Percentiles rank a stretch among this genome's conserved stretches.
Evolutionary conservation across 2,797 vertebrate genomes (phyloP).

Genomic region (Bovichtus diacanthus): DNA sequence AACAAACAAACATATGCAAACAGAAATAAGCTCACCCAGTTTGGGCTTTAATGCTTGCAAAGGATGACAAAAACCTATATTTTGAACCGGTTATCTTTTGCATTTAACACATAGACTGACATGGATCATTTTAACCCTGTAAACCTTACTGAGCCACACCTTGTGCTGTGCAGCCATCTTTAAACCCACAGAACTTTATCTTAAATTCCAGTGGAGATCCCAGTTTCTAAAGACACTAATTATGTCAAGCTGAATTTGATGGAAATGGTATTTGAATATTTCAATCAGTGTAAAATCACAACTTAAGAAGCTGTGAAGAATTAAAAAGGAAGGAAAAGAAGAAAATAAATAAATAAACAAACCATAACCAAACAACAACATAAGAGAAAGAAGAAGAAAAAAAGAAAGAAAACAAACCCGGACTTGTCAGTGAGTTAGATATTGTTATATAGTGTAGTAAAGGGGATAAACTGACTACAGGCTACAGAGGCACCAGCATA

Average conservation of each 20-base stretch:
- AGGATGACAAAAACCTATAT: not conserved
- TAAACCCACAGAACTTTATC: not conserved
- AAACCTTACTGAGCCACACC: not conserved
- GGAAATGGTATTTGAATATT: not conserved
- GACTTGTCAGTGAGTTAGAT: no score
- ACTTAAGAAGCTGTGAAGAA: not conserved
- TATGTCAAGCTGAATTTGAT: not conserved
- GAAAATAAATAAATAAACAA: not conserved
- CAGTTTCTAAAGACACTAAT: not conserved
- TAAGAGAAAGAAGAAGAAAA: not conserved
- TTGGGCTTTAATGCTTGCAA: not conserved
- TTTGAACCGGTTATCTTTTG: not conserved
- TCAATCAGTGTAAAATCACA: not conserved
- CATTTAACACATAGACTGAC: not conserved
- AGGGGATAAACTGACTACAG: no score
- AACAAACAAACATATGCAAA: not conserved
- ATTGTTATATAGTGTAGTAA: no score
- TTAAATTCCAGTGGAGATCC: not conserved
- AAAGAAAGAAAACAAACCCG: no score
- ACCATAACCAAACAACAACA: not conserved
- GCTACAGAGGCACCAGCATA: no score
- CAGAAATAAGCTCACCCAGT: not conserved
- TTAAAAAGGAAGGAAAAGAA: not conserved
- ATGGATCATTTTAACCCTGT: not conserved
- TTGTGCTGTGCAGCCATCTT: not conserved